Base-by-base conservation (phyloP, 30 jellyfish, hydroid and myxozoan genomes). In the Rhopilema esculentum region DNA sequence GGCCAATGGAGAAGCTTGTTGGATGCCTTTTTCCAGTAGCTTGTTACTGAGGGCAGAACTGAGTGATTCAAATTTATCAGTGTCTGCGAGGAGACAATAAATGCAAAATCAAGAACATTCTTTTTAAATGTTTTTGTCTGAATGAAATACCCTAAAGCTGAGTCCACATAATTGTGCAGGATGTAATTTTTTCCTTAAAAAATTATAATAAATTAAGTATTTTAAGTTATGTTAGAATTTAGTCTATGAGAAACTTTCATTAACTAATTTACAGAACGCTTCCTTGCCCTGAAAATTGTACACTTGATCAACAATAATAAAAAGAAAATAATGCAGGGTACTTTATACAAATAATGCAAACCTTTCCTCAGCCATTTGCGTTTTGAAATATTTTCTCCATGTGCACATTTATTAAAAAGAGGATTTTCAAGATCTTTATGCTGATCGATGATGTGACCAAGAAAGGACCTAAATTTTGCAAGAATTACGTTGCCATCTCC, bases 1-100 rank as follows among this genome's bases (percentile, higher is more conserved):
- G 22, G 67, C 86, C 19, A 80, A 61, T 17, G 83, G 85, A 1
- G 90, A 80, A 24, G 83, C 83, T 65, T 80, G 82, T 61, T 32
- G 33, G 27, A 80, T 61, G n/a, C 83, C 83, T 15, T 80, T 63
- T 24, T 61, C 87, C 32, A 80, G 48, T 16, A 16, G 20, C 40
- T 80, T 80, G 16, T 80, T 80, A 62, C 31, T 72, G 49, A 72
- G 31, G 49, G 84, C 48, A 69, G 80, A 69, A 17, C 25, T 29
- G 25, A 69, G 52, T 27, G 27, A 18, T 29, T 69, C 52, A 69
- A 23, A 69, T 23, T 16, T 6, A 69, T 69, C 52, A n/a, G 80
- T 1, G 52, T 69, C 80, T 25, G 52, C n/a, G 29, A 63, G 57
- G 57, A 40, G 57, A 40, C 57, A 40, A 40, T 40, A 40, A 40